These are phyloP conservation scores for Aphrophora alni DNA, from an alignment of 2,888 invertebrate genomes.

Conservation along the genomic window DNA sequence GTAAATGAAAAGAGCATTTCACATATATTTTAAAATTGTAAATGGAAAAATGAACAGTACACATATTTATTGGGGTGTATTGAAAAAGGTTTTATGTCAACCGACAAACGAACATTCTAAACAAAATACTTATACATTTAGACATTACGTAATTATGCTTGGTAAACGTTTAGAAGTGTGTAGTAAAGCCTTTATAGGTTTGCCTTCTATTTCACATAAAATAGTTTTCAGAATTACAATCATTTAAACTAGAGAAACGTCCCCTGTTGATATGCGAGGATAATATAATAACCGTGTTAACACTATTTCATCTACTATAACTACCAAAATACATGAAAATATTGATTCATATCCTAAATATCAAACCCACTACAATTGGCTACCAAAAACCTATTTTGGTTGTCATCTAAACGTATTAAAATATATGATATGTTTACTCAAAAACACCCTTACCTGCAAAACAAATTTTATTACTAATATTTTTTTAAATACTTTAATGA, in stretches of 20 bases:
- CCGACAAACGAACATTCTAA: background rate
- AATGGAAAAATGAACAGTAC: background rate
- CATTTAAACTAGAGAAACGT: background rate
- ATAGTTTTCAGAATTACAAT: background rate
- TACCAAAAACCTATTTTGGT: no score
- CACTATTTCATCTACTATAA: conserved; percentile 3
- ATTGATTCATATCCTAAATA: no score
- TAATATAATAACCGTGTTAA: background rate
- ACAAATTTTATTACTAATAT: no score
- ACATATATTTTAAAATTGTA: background rate
- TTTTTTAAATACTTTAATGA: no score
- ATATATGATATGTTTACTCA: no score
- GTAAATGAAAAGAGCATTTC: background rate
- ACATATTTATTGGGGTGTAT: background rate
- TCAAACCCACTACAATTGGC: no score
- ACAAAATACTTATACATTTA: background rate
- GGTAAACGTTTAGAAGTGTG: background rate
- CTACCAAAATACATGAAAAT: background rate
- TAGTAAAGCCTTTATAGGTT: background rate
- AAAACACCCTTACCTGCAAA: no score
- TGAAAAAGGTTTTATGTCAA: background rate
- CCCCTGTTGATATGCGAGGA: background rate
- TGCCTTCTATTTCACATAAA: background rate
- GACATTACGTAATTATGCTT: background rate
- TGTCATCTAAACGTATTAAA: no score